Evolutionary conservation across 2,113 vertebrate genomes (phyloP), one percentile per base, ranked within the genome.

Genomic region (Sclerurus mexicanus): DNA sequence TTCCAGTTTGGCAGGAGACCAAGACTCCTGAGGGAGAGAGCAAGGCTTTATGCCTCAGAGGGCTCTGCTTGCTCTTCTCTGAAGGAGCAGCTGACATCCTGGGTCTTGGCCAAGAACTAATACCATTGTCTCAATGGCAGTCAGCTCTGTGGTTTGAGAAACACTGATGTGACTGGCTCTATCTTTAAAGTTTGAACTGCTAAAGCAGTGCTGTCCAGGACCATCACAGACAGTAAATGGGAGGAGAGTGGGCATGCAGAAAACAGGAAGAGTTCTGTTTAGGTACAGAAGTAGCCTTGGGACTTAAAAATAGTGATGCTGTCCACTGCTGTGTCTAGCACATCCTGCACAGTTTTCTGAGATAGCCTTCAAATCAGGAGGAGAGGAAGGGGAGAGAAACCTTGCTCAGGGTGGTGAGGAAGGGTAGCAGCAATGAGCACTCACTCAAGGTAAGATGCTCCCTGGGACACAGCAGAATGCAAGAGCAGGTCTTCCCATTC

Each of bases 21-120:
- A 53, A 58, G 67, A 15, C 63, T 79, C 53, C 39, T 0, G 5
- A 58, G 75, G 50, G 86, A 23, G 88, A 18, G 28, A 75, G 75
- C 64, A 59, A n/a, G 82, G 40, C 91, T 87, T 24, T 63, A 63
- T 91, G 90, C 87, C 91, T 87, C n/a, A 23, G 49, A 95, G 91
- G 80, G 44, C 77, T 91, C 73, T 85, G 89, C 89, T 60, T 89
- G 73, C 76, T 87, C 64, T 56, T 49, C 76, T 90, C 73, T 69
- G 84, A 67, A 79, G 81, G 30, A 91, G 81, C 91, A 96, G 88
- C 67, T 96, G 92, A 81, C 0, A 0, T 53, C 56, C 90, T 92
- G 95, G 92, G 85, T 40, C 47, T 72, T 64, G 60, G 87, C 95
- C 90, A 95, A 93, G 78, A 83, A 4, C 59, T 79, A 76, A 87